These are phyloP conservation scores for Archips crataeganus DNA, from an alignment of 2,888 invertebrate species.

Conservation along the genomic window DNA sequence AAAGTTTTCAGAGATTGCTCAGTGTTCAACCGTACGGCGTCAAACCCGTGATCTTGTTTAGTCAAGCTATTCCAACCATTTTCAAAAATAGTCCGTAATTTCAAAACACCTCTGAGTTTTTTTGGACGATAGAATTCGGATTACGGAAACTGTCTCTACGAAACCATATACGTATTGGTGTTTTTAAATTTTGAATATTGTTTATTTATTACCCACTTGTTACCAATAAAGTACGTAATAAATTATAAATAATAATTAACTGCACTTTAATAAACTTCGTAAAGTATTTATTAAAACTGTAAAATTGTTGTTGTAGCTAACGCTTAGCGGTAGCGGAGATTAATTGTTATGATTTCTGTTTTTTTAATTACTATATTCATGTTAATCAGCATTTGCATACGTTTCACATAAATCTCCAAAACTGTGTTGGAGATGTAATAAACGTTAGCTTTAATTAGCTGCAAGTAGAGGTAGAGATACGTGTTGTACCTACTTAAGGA, in stretches of 20 bases:
- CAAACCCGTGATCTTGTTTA: too few relatives aligned
- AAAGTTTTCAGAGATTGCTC: too few relatives aligned
- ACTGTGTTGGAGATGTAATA: slow-evolving; percentile 10
- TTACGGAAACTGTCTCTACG: too few relatives aligned
- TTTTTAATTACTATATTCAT: slow-evolving; percentile 4
- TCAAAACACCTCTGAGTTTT: too few relatives aligned
- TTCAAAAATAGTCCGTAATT: too few relatives aligned
- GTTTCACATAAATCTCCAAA: slow-evolving; percentile 12
- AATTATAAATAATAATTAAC: slow-evolving; percentile 1
- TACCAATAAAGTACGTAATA: neutral
- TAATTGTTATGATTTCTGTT: slow-evolving; percentile 12
- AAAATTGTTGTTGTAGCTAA: neutral
- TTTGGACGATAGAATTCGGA: too few relatives aligned
- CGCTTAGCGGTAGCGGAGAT: slow-evolving; percentile 10
- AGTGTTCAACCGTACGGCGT: too few relatives aligned
- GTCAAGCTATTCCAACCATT: too few relatives aligned
- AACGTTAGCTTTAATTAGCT: slow-evolving; percentile 8
- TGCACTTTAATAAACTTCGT: slow-evolving; percentile 5
- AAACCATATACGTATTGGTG: too few relatives aligned
- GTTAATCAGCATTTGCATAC: slow-evolving; percentile 18
- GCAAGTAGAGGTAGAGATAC: neutral
- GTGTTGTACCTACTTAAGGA: neutral
- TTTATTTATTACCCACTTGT: neutral
- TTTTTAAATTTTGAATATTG: too few relatives aligned
- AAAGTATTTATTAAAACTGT: slow-evolving; percentile 14